Percentiles rank a stretch among this genome's conserved stretches.
These are phyloP conservation scores for Urocynchramus pylzowi DNA, from an alignment of 2,113 vertebrate genomes.

Conservation along the genomic window DNA sequence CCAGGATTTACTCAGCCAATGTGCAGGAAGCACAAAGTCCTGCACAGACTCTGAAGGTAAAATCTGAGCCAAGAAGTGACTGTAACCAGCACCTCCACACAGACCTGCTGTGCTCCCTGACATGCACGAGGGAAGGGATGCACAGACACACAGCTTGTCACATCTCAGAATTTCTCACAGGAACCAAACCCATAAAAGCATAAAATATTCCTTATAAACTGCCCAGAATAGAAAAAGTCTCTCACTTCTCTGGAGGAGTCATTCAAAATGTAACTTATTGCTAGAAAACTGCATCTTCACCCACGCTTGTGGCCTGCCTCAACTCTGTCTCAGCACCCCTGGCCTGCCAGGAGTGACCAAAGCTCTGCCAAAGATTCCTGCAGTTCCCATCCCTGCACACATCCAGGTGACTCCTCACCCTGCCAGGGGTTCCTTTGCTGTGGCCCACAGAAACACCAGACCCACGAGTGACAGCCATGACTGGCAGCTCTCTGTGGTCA, in stretches of 20 bases:
- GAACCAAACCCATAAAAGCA: neutral
- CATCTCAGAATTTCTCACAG: neutral
- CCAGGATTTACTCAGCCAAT: neutral
- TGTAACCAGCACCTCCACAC: neutral
- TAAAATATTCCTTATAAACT: neutral
- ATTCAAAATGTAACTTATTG: neutral
- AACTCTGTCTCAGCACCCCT: neutral
- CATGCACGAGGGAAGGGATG: accelerated
- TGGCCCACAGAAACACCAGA: neutral
- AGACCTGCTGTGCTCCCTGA: neutral
- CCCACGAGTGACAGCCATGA: accelerated
- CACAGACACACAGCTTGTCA: neutral
- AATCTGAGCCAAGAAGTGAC: neutral
- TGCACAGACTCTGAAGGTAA: neutral
- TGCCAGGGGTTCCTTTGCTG: neutral
- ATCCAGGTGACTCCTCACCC: neutral
- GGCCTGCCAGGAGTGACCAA: too few relatives aligned
- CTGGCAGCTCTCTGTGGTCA: neutral
- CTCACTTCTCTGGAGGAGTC: neutral
- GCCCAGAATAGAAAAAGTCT: neutral
- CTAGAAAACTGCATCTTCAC: neutral
- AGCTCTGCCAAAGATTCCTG: accelerated
- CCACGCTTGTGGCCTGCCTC: neutral
- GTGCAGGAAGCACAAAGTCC: neutral
- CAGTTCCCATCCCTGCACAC: neutral